Evolutionary conservation across 2,113 vertebrate genomes (phyloP), one percentile per base, ranked within the genome.

Genomic region (Hylia prasina): DNA sequence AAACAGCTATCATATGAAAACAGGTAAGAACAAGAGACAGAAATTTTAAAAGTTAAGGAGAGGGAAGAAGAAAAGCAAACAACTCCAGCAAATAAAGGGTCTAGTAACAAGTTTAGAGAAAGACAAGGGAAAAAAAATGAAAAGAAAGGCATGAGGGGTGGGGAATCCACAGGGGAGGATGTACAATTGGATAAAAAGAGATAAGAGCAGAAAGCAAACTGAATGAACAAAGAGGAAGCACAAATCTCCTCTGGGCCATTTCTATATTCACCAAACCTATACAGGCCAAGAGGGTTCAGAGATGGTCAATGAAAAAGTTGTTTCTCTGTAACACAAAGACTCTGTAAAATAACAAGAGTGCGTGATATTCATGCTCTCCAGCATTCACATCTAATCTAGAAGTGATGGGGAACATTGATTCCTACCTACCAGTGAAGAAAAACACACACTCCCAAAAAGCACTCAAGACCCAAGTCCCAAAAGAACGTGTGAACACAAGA

Each of bases 331-430:
- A 90, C 23, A 47, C 28, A 65, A 69, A 63, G 10, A 40, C n/a
- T 71, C 48, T 80, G 42, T 50, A 80, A 89, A 95, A 16, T 42
- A 91, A 65, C 25, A 56, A 56, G 20, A 76, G 39, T 13, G 39
- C 58, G 21, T 39, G 69, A 84, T 75, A 93, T 8, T 81, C 87
- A 70, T 51, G 72, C 64, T 87, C 30, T 91, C 27, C 51, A 87
- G 42, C 27, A 66, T 24, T 50, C 33, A 0, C 44, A 84, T 33
- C 60, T 82, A 15, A 91, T 87, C 87, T 78, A 84, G 69, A 87
- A 84, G 39, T 39, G 42, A 78, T 35, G 47, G 4, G 33, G 10
- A 84, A 66, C 39, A 84, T 40, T 70, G 69, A 91, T 89, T 82
- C 33, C 65, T 45, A 68, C 19, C 51, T 35, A 66, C 6, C 21